These are phyloP conservation scores for Emydoidea blandingii DNA, from an alignment of 2,797 vertebrate species.

Conservation along the genomic window DNA sequence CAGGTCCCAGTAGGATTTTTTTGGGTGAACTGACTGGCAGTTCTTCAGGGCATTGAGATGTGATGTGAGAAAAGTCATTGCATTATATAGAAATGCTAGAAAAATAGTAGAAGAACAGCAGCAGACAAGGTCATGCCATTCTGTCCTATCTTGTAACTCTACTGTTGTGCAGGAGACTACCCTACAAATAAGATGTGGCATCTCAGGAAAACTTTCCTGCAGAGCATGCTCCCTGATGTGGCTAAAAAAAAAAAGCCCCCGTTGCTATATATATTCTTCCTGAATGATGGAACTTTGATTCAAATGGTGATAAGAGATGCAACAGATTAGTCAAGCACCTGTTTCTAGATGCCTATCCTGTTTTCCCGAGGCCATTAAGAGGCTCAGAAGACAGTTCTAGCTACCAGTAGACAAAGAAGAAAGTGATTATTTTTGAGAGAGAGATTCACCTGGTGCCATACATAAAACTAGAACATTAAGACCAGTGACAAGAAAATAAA, in stretches of 20 bases:
- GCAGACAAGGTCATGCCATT: background rate
- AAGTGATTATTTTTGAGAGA: background rate
- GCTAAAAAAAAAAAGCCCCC: background rate
- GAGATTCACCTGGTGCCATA: background rate
- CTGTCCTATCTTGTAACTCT: constrained; percentile 2
- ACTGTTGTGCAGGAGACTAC: background rate
- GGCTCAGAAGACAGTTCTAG: background rate
- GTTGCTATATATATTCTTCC: background rate
- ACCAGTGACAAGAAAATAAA: background rate
- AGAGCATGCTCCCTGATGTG: background rate
- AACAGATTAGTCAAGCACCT: constrained; percentile 6
- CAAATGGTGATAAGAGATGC: background rate
- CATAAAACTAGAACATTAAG: background rate
- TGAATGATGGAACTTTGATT: background rate
- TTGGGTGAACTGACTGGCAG: background rate
- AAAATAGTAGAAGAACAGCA: constrained; percentile 28
- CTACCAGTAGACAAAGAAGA: background rate
- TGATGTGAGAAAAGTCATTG: background rate
- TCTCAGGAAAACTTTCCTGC: background rate
- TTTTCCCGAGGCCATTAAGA: background rate
- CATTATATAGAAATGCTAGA: background rate
- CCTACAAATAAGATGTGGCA: background rate
- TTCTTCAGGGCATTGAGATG: background rate
- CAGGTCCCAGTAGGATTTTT: background rate
- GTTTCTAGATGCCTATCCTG: background rate